Percentiles rank a stretch among this genome's conserved stretches.
Evolutionary conservation across 2,113 vertebrate species (phyloP).

Genomic region (Rostratula benghalensis): DNA sequence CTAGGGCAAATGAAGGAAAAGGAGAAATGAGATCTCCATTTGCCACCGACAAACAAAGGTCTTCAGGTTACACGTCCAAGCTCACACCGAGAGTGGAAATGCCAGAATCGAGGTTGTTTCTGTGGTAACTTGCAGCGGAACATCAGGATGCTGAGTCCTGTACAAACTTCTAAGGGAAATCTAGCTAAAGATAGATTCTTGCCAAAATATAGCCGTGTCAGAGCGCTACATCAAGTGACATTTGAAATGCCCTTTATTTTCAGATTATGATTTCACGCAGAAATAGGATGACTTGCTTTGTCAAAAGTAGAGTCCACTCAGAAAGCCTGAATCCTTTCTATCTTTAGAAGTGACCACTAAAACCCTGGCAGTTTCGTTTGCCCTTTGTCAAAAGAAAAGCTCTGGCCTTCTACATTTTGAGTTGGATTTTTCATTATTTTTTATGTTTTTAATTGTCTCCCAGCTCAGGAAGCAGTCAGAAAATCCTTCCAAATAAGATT

Average conservation of each 20-base stretch:
- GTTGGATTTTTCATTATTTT: neutral
- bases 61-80: neutral
- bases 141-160: neutral
- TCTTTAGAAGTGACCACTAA: neutral
- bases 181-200: neutral
- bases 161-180: neutral
- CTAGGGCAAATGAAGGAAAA: neutral
- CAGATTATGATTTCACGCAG: slow-evolving; percentile 18
- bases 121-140: neutral
- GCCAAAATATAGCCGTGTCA: neutral
- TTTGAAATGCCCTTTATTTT: slow-evolving; percentile 54
- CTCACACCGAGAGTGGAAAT: neutral
- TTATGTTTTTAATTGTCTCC: neutral
- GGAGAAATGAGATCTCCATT: neutral
- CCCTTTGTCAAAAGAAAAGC: neutral
- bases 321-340: neutral
- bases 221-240: neutral
- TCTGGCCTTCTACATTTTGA: neutral
- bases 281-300: neutral
- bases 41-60: neutral
- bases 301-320: neutral
- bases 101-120: neutral
- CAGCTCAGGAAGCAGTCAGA: neutral
- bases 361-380: neutral
- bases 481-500: neutral